Evolutionary conservation across 2,888 invertebrate genomes (phyloP).

Genomic region (Callinectes sapidus): DNA sequence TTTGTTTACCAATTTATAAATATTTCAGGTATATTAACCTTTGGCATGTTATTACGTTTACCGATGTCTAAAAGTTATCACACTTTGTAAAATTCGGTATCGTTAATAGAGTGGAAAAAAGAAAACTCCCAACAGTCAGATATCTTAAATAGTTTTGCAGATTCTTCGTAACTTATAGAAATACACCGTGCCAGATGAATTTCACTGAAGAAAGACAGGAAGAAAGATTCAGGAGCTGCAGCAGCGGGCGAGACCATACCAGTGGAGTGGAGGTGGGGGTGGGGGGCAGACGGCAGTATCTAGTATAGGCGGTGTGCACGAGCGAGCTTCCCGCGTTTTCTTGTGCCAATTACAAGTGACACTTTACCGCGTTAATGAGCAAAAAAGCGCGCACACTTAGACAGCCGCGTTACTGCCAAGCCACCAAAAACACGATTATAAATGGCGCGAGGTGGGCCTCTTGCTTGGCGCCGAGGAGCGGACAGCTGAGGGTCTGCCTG

Average conservation of each 20-base stretch:
- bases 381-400: conserved; percentile 57
- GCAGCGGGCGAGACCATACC: neutral
- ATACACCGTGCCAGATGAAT: neutral
- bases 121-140: neutral
- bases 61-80: neutral
- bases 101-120: neutral
- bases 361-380: conserved; percentile 67
- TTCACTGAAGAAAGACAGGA: neutral
- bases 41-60: neutral
- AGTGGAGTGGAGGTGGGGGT: neutral
- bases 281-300: neutral
- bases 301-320: neutral
- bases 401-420: conserved; percentile 61
- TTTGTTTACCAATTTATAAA: too few species aligned
- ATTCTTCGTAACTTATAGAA: neutral
- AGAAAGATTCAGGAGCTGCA: neutral
- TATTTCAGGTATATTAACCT: too few species aligned
- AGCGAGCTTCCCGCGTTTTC: conserved; percentile 61
- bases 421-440: conserved; percentile 64
- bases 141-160: neutral
- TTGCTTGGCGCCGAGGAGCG: conserved; percentile 30
- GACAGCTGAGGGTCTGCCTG: neutral
- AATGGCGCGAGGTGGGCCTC: conserved; percentile 39
- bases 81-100: neutral
- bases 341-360: conserved; percentile 69